Base-by-base conservation (phyloP, 2,113 vertebrate species). In the Mormyrus lacerda region DNA sequence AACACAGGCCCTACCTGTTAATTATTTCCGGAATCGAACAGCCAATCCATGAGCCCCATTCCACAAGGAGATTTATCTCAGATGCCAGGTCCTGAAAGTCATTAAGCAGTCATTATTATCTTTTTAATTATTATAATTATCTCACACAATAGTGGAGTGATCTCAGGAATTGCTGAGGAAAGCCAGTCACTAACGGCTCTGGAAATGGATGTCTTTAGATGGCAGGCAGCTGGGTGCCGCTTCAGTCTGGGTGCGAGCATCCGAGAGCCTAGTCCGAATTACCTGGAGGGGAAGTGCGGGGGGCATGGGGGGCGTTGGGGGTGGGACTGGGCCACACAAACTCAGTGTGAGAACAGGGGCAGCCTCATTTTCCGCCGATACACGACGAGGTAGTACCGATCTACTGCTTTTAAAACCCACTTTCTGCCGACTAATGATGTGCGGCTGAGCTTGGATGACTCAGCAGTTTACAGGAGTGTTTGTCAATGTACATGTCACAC, bases 391-490 rank as follows among this genome's bases (percentile, higher is more conserved):
- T 50, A 88, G 85, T 55, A 42, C 10, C 51, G 55, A 79, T 89
- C 79, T 90, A 69, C 79, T 90, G 89, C 89, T 90, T 90, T 88
- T 88, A 89, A 89, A 90, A 50, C 89, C 47, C 69, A 88, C 90
- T 86, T 87, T 89, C 82, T 91, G 83, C 65, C 17, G 45, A 45
- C 53, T 87, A 84, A 87, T 89, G 65, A 82, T 83, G 90, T 79
- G 24, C 89, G 61, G 85, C 85, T 91, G 91, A 88, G 89, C 65
- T 85, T 88, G 51, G 88, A 82, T 82, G 83, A 88, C 89, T 90
- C 55, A 7, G 39, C 88, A 89, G 45, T 88, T 47, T 24, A 44
- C 39, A 24, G 35, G 73, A 42, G 79, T 69, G 45, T 65, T 87
- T 84, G 76, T 82, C 73, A 35, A 76, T 48, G 65, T 87, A 65